phyloP scores from a whole-genome alignment of 1,140 invertebrate genomes.

The Drepana arcuata region DNA sequence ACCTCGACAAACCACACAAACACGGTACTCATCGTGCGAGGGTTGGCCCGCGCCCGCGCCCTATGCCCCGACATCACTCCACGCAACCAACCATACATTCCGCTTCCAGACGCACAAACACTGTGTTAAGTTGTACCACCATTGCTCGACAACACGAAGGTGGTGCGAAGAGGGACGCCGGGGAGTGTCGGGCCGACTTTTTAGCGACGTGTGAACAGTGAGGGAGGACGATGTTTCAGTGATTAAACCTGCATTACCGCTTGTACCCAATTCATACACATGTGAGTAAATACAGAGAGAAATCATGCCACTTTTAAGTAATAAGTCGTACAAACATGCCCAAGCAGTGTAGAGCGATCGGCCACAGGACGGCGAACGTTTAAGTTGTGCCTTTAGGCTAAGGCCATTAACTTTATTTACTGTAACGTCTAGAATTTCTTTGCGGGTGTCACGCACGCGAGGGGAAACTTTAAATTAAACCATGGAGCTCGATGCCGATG shows the following conservation, averaged over 20 bases:
- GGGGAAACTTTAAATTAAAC: slow-evolving; percentile 33
- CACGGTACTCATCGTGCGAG: slow-evolving; percentile 67
- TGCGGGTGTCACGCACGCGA: slow-evolving; percentile 14
- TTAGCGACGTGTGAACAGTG: slow-evolving; percentile 59
- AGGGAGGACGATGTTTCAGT: slow-evolving; percentile 40
- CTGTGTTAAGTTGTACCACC: slow-evolving; percentile 1
- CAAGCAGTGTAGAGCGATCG: slow-evolving; percentile 55
- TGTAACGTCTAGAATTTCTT: slow-evolving; percentile 8
- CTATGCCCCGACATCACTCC: slow-evolving; percentile 34
- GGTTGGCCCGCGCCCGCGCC: slow-evolving; percentile 27
- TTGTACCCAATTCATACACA: slow-evolving; percentile 58
- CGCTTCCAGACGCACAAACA: slow-evolving; percentile 4
- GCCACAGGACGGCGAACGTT: slow-evolving; percentile 37
- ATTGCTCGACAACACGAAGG: slow-evolving; percentile 7
- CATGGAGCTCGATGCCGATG: slow-evolving; percentile 15
- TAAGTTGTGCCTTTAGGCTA: slow-evolving; percentile 45
- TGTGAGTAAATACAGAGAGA: slow-evolving; percentile 52
- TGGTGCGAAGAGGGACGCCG: slow-evolving; percentile 49
- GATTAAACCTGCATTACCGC: slow-evolving; percentile 59
- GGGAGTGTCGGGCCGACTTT: slow-evolving; percentile 43
- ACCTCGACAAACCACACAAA: slow-evolving; percentile 71
- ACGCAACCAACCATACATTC: slow-evolving; percentile 21
- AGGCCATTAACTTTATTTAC: slow-evolving; percentile 10
- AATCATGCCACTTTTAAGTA: slow-evolving; percentile 63
- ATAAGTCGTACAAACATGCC: slow-evolving; percentile 63